phyloP scores from a whole-genome alignment of 2,113 vertebrate genomes.

The Python bivittatus region DNA sequence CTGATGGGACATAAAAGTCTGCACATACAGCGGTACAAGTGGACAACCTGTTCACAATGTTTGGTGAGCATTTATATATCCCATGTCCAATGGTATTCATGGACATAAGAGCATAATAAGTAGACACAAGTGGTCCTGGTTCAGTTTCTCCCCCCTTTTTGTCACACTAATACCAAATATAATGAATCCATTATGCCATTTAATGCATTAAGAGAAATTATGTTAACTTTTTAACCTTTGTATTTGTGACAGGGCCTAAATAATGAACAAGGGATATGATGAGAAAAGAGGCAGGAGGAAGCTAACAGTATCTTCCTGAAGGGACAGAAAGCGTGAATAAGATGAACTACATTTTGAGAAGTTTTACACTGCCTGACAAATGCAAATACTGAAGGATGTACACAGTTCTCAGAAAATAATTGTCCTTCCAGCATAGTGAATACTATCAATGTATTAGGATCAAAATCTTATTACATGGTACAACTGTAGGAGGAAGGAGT shows the following conservation, averaged over 20 bases:
- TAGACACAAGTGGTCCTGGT: background rate
- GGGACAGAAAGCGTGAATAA: conserved; percentile 83
- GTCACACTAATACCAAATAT: background rate
- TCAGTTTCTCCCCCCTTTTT: background rate
- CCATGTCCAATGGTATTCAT: background rate
- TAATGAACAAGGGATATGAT: conserved; percentile 79
- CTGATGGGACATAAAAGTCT: background rate
- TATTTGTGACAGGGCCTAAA: conserved; percentile 64
- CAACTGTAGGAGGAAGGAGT: background rate
- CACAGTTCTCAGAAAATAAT: conserved; percentile 14
- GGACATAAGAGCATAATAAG: background rate
- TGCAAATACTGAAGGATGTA: conserved; percentile 77
- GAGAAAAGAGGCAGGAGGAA: conserved; percentile 79
- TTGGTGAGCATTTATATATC: background rate
- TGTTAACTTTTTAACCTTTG: conserved; percentile 39
- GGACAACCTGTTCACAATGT: background rate
- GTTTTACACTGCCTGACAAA: conserved; percentile 77
- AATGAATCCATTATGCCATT: background rate
- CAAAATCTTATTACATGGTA: conserved; percentile 4
- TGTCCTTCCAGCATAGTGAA: background rate
- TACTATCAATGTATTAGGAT: background rate
- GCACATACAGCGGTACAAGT: background rate
- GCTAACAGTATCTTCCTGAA: conserved; percentile 83
- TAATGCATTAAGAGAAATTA: conserved; percentile 2
- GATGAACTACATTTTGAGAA: conserved; percentile 81